Evolutionary conservation across 2,113 vertebrate species (phyloP), one percentile per base, ranked within the genome.

Genomic region (Lamprologus sp.): DNA sequence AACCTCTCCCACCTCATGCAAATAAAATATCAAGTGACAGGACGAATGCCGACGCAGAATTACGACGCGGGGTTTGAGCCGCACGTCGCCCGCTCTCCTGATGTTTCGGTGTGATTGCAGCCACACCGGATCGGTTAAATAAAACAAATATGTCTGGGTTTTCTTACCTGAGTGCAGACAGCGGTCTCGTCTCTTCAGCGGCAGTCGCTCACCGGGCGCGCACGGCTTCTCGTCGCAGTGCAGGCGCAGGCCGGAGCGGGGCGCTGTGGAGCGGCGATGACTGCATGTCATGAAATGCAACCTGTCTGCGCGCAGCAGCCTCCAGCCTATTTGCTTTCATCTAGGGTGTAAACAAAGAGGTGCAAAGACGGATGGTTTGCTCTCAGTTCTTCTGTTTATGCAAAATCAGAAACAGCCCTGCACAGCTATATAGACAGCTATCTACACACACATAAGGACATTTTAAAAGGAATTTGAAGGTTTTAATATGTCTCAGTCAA

Each of bases 131-230:
- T 45, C 9, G 49, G 19, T 31, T 12, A 11, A 84, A 82, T 54
- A 7, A 33, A 2, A 19, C 17, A 47, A 56, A 84, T n/a, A 82
- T 73, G 56, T 63, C 31, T 82, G 55, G 23, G 8, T 51, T 91
- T 81, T 82, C 95, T 94, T 95, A 97, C 96, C 96, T 96, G 96
- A 85, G 94, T 87, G 92, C 88, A 89, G 91, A 93, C 90, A 92
- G 94, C 95, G 90, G 94, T 88, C 95, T 95, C 89, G 96, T 96
- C 92, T 97, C 94, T 95, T 95, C 92, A 93, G 96, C 95, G 92
- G 95, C 95, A 86, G 90, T 96, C 92, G 84, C 94, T 96, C 95
- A 94, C 92, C 94, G 94, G 94, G 89, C 86, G 87, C 90, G 73
- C 95, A 35, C 93, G 45, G 93, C 83, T 87, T 88, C 81, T 85